Evolutionary conservation across 2,797 vertebrate genomes (phyloP).

Genomic region (Pangasius sanitwongsei): DNA sequence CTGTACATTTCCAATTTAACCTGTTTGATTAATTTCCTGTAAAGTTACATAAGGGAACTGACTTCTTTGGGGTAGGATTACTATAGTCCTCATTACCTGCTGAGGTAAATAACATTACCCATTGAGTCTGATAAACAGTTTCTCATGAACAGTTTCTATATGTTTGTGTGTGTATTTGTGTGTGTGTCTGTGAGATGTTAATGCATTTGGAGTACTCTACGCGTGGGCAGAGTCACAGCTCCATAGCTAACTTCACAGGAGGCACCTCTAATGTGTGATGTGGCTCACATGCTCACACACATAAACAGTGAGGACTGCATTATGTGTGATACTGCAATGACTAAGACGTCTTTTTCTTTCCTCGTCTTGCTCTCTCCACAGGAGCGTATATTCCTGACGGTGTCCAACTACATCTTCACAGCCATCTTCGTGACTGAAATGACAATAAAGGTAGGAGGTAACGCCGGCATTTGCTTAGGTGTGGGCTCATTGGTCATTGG

Average conservation of each 20-base stretch:
- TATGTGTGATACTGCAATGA: constrained; percentile 47
- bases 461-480: constrained; percentile 52
- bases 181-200: constrained; percentile 45
- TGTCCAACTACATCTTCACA: constrained; percentile 99
- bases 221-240: constrained; percentile 51
- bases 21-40: neutral
- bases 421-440: constrained; percentile 96
- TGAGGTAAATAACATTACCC: constrained; percentile 46
- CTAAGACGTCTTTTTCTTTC: constrained; percentile 52
- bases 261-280: constrained; percentile 56
- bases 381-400: constrained; percentile 94
- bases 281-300: constrained; percentile 39
- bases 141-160: constrained; percentile 26
- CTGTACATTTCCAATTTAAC: constrained; percentile 10
- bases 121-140: constrained; percentile 38
- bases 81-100: constrained; percentile 43
- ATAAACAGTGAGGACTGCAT: constrained; percentile 18
- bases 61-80: constrained; percentile 21
- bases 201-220: constrained; percentile 51
- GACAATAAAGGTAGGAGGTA: constrained; percentile 87
- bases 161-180: constrained; percentile 33
- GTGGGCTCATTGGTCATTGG: constrained; percentile 3
- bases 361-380: constrained; percentile 64
- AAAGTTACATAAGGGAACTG: constrained; percentile 13
- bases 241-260: constrained; percentile 58